Percentiles rank a stretch among this genome's conserved stretches.
Evolutionary conservation across 1,140 invertebrate species (phyloP).

Genomic region (Paraescarpia echinospica): DNA sequence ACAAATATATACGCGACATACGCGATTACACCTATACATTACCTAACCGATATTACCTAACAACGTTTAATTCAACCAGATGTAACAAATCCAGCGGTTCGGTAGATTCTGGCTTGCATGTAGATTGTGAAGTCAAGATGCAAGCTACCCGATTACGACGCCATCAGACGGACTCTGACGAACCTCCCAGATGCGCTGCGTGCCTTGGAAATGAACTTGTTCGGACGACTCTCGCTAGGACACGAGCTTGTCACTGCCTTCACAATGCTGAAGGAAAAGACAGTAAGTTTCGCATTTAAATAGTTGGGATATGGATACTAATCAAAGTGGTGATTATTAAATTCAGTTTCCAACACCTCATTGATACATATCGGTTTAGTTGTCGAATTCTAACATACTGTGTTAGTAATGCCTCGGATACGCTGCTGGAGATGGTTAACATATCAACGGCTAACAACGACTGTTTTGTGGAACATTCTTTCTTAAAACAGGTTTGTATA

Average conservation of each 20-base stretch:
- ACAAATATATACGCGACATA: too few species aligned
- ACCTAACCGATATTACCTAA: too few species aligned
- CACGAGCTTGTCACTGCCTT: not conserved
- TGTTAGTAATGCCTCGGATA: too few species aligned
- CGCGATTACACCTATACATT: too few species aligned
- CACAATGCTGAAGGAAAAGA: too few species aligned
- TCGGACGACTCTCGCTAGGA: too few species aligned
- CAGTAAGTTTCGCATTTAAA: not conserved
- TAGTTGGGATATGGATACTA: not conserved
- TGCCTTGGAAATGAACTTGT: not conserved
- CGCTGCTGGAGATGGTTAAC: too few species aligned
- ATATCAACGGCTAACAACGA: not conserved
- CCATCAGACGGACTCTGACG: not conserved
- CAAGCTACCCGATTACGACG: constrained; percentile 14
- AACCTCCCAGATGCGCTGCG: constrained; percentile 18
- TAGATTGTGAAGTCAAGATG: constrained; percentile 10
- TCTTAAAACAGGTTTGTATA: too few species aligned
- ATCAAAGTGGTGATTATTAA: not conserved
- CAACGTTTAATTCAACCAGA: too few species aligned
- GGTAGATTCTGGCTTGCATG: constrained; percentile 22
- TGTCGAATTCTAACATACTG: not conserved
- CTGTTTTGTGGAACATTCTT: not conserved
- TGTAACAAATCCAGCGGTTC: not conserved
- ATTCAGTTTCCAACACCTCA: not conserved
- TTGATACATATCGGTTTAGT: not conserved